A percentile compares a stretch with the other conserved stretches of the same genome.
Conservation (phyloP, 2,113 vertebrate genomes). For the Lagopus leucura region DNA sequence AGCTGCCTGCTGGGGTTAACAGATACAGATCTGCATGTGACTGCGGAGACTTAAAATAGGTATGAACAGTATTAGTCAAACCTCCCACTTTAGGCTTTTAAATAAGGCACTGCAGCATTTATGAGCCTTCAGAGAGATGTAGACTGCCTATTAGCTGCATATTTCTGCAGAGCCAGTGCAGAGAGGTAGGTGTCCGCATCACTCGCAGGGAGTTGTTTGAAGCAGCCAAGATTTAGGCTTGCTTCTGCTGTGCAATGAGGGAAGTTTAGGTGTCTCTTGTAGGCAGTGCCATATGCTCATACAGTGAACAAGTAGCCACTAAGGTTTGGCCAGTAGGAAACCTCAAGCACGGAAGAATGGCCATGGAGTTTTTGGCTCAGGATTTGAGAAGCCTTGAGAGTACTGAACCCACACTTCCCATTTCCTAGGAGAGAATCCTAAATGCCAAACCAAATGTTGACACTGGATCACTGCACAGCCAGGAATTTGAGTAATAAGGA, state of each 20-base stretch:
- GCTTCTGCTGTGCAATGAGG: background rate
- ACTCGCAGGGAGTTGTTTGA: background rate
- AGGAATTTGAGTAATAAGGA: conserved; percentile 31
- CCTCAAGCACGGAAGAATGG: background rate
- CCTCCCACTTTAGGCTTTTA: background rate
- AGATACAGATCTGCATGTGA: background rate
- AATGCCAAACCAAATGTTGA: conserved; percentile 36
- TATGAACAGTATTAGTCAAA: background rate
- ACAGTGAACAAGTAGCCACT: background rate
- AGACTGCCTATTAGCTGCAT: background rate
- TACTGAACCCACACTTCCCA: background rate
- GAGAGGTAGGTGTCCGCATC: background rate
- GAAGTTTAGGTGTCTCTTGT: background rate
- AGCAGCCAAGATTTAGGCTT: background rate
- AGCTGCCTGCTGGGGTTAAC: background rate
- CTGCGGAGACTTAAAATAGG: background rate
- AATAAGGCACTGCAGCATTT: background rate
- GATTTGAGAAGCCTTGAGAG: background rate
- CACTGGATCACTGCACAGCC: conserved; percentile 10
- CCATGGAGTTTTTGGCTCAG: background rate
- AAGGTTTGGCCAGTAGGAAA: background rate
- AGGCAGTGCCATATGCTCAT: background rate
- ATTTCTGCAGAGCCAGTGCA: background rate
- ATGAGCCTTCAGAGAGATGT: background rate
- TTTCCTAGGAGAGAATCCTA: conserved; percentile 39